Evolutionary conservation across 2,113 vertebrate genomes (phyloP), one percentile per base, ranked within the genome.

Genomic region (Leptocoma aspasia): DNA sequence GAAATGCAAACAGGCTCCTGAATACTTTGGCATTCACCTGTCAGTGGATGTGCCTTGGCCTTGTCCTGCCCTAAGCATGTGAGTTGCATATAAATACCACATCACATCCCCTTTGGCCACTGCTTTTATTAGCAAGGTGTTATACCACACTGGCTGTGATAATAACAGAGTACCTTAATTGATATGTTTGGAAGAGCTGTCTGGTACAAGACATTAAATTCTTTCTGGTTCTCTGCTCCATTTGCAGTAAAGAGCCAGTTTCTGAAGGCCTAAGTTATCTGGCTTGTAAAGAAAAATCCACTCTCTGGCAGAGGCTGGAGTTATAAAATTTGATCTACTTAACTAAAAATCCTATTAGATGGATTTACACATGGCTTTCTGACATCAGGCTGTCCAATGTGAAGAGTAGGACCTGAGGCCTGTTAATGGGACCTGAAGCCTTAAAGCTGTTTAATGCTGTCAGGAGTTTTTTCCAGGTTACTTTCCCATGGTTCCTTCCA

Each of bases 341-440:
- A 97, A 84, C 26, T 89, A 73, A 91, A 95, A 96, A 97, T 97
- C 94, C 95, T 91, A 88, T 95, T 95, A 95, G 90, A 54, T 90
- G 90, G 91, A 93, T 96, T 96, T 95, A 77, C 63, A 72, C 66
- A 56, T 86, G 66, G 45, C 10, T 97, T 13, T 61, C 47, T 85
- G 75, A 80, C 59, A 92, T 94, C 91, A 89, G 17, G 63, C 75
- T 87, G 66, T 77, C 76, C 87, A 90, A 28, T 69, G 22, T 64
- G 65, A 94, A 69, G 89, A 92, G 57, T 5, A 85, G n/a, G 27
- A 78, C 86, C 77, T 60, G 50, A 92, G 59, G 56, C 45, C 49
- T 94, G 95, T 95, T 92, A 81, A 66, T 76, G 75, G 56, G 35
- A 75, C 78, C 65, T 82, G 84, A 84, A 93, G n/a, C 20, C 45